A percentile compares a stretch with the other conserved stretches of the same genome.
phyloP scores from a whole-genome alignment of 2,797 vertebrate species.

The Spondyliosoma cantharus region DNA sequence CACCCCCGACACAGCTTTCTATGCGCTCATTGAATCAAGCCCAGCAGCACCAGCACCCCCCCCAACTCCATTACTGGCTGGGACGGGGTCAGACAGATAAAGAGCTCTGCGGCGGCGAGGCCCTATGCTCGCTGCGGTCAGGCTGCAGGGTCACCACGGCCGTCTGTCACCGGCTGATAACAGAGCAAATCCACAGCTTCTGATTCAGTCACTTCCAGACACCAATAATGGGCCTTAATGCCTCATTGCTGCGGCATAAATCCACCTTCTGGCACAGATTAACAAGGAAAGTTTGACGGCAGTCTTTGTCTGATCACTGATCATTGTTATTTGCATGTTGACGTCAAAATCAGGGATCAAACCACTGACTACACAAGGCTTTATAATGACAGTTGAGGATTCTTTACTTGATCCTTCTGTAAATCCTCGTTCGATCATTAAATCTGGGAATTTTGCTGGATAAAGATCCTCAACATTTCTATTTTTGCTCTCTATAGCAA shows the following conservation, averaged over 20 bases:
- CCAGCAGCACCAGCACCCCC: slow-evolving; percentile 25
- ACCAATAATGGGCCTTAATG: slow-evolving; percentile 59
- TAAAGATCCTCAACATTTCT: not conserved
- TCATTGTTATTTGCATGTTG: slow-evolving; percentile 15
- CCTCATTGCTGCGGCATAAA: slow-evolving; percentile 50
- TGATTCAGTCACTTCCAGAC: slow-evolving; percentile 71
- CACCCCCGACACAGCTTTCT: slow-evolving; percentile 40
- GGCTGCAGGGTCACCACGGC: slow-evolving; percentile 70
- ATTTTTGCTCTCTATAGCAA: not conserved
- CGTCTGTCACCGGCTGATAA: slow-evolving; percentile 81
- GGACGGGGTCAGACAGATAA: slow-evolving; percentile 77
- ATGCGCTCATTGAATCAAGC: slow-evolving; percentile 50
- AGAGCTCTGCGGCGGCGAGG: slow-evolving; percentile 77
- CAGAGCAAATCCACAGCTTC: slow-evolving; percentile 54
- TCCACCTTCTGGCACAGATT: slow-evolving; percentile 63
- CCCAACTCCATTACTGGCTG: slow-evolving; percentile 67
- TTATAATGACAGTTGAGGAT: not conserved
- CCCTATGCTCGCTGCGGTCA: slow-evolving; percentile 65
- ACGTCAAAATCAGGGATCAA: slow-evolving; percentile 4
- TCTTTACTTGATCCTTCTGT: not conserved
- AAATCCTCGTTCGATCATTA: not conserved
- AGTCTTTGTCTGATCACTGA: slow-evolving; percentile 23
- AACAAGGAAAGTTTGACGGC: slow-evolving; percentile 55
- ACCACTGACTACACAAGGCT: not conserved
- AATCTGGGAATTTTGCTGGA: not conserved